Evolutionary conservation across 2,113 vertebrate species (phyloP), one percentile per base, ranked within the genome.

Genomic region (Pollimyrus isidori): DNA sequence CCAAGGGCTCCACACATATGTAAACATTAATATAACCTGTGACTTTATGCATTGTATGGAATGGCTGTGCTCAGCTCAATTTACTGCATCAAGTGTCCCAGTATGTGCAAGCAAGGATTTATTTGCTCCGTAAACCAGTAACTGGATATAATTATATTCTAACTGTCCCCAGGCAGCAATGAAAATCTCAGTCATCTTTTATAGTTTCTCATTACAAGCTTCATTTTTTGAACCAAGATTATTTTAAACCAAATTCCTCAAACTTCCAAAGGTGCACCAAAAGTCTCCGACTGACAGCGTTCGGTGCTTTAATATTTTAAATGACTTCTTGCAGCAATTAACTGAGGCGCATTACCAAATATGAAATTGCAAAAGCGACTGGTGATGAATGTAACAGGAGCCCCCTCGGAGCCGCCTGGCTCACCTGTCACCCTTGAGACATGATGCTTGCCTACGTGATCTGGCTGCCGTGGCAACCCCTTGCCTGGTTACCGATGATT

Each of bases 391-490:
- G 89, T 89, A 88, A 76, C 23, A 10, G 21, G 35, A 88, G 89
- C 46, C 86, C 69, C 92, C 90, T 90, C 90, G 87, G 90, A 90
- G 91, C 76, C 62, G n/a, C 89, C 87, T 90, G 46, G 80, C 88
- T 88, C 65, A 30, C 26, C 88, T 88, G 88, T 88, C 46, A 73
- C 35, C 69, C 48, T 50, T 39, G 26, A 49, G 48, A 76, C 45
- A 6, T 87, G 53, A 88, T 91, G 89, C 86, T 86, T 23, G 39
- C 69, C 62, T 86, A 45, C 50, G 19, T 76, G 45, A 53, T 62
- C 53, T 11, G 65, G 86, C 83, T 49, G 49, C 65, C 80, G 46
- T 53, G 15, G 30, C 82, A 48, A 88, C 85, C 87, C 45, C 46
- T 35, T 35, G 62, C 65, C 86, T 58, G 89, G 87, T 91, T 91